A percentile compares a stretch with the other conserved stretches of the same genome.
phyloP scores from a whole-genome alignment of 2,888 invertebrate species.

The Pemphredon lugubris region DNA sequence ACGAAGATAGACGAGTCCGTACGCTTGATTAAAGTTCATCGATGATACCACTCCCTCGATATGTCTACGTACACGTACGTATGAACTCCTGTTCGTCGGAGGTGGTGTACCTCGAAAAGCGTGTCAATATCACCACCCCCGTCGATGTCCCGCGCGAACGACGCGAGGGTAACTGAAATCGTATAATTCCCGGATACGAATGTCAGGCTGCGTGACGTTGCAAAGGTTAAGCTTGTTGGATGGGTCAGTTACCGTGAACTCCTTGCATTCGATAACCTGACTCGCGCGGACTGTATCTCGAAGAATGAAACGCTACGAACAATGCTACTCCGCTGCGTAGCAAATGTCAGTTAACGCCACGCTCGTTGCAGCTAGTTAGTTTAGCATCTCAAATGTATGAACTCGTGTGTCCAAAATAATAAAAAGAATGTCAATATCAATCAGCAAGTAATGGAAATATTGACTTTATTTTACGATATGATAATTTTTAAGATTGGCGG shows the following conservation, averaged over 20 bases:
- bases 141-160: conserved; percentile 39
- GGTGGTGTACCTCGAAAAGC: conserved; percentile 75
- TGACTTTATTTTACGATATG: too few relatives aligned
- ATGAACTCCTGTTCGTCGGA: conserved; percentile 75
- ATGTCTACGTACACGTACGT: conserved; percentile 8
- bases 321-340: neutral
- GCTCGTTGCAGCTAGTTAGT: neutral
- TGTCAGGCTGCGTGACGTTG: conserved; percentile 77
- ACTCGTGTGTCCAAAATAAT: neutral
- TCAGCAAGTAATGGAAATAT: neutral
- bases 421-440: too few relatives aligned
- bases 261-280: neutral
- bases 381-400: neutral
- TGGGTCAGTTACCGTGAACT: conserved; percentile 55
- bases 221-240: conserved; percentile 75
- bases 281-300: neutral
- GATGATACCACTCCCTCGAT: conserved; percentile 19
- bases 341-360: neutral
- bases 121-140: conserved; percentile 71
- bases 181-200: conserved; percentile 73
- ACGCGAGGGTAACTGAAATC: conserved; percentile 35
- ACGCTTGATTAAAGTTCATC: conserved; percentile 29
- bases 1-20: too few relatives aligned
- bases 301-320: neutral
- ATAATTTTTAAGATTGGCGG: too few relatives aligned